phyloP scores from a whole-genome alignment of 2,797 vertebrate species.

The Premnoplex brunnescens region DNA sequence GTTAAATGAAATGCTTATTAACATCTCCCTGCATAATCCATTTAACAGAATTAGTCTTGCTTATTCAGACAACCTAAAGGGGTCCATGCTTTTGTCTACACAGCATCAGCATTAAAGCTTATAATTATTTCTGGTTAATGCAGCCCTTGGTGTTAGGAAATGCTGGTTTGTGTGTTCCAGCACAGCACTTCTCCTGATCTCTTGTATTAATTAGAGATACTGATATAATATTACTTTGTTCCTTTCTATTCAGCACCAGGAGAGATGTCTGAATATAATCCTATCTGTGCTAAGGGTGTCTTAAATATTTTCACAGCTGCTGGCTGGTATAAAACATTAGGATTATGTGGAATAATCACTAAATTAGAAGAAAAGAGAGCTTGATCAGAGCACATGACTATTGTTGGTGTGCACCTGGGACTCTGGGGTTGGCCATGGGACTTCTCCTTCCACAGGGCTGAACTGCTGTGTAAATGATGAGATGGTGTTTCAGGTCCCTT shows the following conservation, averaged over 20 bases:
- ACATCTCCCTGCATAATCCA: not conserved
- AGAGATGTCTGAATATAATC: constrained; percentile 41
- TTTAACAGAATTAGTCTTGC: constrained; percentile 52
- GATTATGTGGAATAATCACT: not conserved
- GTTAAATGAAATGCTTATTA: constrained; percentile 15
- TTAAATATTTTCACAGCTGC: not conserved
- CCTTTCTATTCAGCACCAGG: constrained; percentile 12
- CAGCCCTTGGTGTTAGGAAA: constrained; percentile 6
- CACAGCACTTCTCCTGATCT: constrained; percentile 44
- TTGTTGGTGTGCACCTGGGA: not conserved
- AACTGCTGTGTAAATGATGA: accelerated
- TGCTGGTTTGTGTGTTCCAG: constrained; percentile 1
- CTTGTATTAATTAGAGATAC: constrained; percentile 59
- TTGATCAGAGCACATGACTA: not conserved
- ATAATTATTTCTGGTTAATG: constrained; percentile 57
- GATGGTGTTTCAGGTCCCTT: not conserved
- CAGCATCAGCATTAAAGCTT: constrained; percentile 28
- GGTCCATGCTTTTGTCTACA: constrained; percentile 36
- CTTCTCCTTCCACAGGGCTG: not conserved
- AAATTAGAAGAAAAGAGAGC: not conserved
- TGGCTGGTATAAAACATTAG: not conserved
- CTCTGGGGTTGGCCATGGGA: accelerated
- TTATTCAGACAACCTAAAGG: constrained; percentile 42
- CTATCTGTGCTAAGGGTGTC: not conserved
- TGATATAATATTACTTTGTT: constrained; percentile 46